Evolutionary conservation across 2,888 invertebrate species (phyloP), one percentile per base, ranked within the genome.

Genomic region (Luperina nickerlii): DNA sequence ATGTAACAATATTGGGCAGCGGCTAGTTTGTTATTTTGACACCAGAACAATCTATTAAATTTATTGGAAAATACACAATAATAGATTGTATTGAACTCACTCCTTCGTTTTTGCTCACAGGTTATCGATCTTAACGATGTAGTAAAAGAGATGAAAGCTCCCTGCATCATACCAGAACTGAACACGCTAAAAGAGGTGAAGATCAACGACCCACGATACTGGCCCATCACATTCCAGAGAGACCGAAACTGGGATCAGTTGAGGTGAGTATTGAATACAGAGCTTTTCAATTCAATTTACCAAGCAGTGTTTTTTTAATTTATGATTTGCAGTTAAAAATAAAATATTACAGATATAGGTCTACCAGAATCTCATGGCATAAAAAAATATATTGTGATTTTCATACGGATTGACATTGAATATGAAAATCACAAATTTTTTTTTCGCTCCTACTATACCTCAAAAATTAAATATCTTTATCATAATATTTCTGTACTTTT

Each of bases 121-220:
- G 97, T 87, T 32, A 91, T 96, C 91, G 95, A 96, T 67, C 87
- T 96, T 2, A 73, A 95, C 4, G 97, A 97, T 8, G 97, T 97
- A 60, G 93, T 97, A 76, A 96, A 97, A 68, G 96, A 97, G 67
- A 97, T 98, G 88, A 97, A 97, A 92, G 99, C 99, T 0, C 99
- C 99, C 0, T 99, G 98, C 92, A 97, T 99, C 82, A 95, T 99
- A 67, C 99, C 99, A 0, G 98, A 99, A 90, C 95, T 99, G 77
- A 97, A 97, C 88, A 97, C 97, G 0, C 94, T 99, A 66, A 97
- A 97, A 82, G 98, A 98, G 93, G 98, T 99, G 18, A 97, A 97
- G 87, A 97, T 99, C 11, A 97, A 98, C 86, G 99, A 99, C 94
- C 98, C 98, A 6, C 97, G 99, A 70, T 99, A 99, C 94, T 99